phyloP scores from a whole-genome alignment of 1,140 invertebrate species.

The Apis laboriosa region DNA sequence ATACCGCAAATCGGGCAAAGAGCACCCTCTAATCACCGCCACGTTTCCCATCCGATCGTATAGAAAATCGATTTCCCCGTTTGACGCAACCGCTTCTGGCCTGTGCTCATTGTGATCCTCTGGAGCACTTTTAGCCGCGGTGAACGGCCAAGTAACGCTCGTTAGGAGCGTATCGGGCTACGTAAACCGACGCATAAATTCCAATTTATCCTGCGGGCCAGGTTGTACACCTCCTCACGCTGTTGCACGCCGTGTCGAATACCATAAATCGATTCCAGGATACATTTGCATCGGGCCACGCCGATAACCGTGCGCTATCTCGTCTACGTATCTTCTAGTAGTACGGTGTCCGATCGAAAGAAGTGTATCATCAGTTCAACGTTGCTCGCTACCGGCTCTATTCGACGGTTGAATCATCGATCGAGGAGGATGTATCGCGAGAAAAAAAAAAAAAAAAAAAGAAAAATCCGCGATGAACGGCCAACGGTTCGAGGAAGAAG shows the following conservation, averaged over 20 bases:
- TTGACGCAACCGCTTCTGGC: conserved; percentile 7
- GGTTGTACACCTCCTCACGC: not conserved
- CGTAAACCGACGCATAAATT: conserved; percentile 35
- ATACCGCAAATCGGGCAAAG: not conserved
- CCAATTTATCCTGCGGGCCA: conserved; percentile 29
- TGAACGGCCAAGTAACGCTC: conserved; percentile 19
- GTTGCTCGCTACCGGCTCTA: not conserved
- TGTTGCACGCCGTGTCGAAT: conserved; percentile 30
- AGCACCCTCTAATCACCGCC: not conserved
- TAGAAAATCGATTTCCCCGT: conserved; percentile 8
- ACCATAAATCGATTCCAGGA: conserved; percentile 45
- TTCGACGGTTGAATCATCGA: not conserved
- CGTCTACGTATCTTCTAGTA: conserved; percentile 10
- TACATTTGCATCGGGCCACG: conserved; percentile 17
- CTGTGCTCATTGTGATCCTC: conserved; percentile 1
- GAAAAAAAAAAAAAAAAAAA: no score
- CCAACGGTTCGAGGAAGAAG: not conserved
- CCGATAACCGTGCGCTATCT: conserved; percentile 22
- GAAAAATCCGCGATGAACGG: not conserved
- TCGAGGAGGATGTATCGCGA: not conserved
- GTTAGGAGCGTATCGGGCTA: conserved; percentile 28
- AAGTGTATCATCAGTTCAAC: conserved; percentile 2
- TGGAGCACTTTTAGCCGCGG: not conserved
- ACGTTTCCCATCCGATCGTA: not conserved
- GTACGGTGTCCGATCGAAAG: conserved; percentile 10